Evolutionary conservation across 2,888 invertebrate genomes (phyloP).

Genomic region (Drosophila meridiana): DNA sequence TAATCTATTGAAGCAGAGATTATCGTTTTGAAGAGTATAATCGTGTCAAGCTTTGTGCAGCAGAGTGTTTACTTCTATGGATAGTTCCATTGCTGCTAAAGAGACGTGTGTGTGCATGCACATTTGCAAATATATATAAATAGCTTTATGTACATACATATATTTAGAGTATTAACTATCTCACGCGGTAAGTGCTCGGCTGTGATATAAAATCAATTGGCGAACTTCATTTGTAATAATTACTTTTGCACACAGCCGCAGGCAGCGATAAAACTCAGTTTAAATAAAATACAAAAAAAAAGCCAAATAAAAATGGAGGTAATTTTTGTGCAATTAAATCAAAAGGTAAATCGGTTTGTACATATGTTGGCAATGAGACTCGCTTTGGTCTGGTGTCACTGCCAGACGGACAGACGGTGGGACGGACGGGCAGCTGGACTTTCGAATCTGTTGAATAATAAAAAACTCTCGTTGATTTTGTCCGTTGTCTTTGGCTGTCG

Average conservation of each 20-base stretch:
- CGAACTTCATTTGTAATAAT: slow-evolving; percentile 64
- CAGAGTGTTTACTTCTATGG: too few relatives aligned
- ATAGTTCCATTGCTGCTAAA: too few relatives aligned
- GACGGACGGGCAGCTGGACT: neutral
- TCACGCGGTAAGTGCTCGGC: neutral
- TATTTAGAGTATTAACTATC: neutral
- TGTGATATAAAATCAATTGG: slow-evolving; percentile 8
- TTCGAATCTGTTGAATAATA: slow-evolving; percentile 49
- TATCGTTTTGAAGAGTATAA: too few relatives aligned
- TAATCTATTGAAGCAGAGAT: neutral
- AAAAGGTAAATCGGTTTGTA: slow-evolving; percentile 44
- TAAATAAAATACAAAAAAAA: slow-evolving; percentile 40
- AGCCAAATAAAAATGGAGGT: slow-evolving; percentile 15
- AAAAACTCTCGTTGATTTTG: slow-evolving; percentile 39
- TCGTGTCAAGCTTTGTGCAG: neutral
- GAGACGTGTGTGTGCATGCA: neutral
- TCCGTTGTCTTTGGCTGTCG: slow-evolving; percentile 34
- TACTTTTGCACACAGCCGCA: slow-evolving; percentile 21
- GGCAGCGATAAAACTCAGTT: slow-evolving; percentile 25
- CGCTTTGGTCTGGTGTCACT: slow-evolving; percentile 2
- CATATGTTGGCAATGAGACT: neutral
- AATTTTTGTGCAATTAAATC: slow-evolving; percentile 69
- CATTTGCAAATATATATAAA: neutral
- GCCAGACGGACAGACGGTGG: neutral
- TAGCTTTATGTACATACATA: neutral